Base-by-base conservation (phyloP, 2,797 vertebrate species). In the Eulemur coronatus region DNA sequence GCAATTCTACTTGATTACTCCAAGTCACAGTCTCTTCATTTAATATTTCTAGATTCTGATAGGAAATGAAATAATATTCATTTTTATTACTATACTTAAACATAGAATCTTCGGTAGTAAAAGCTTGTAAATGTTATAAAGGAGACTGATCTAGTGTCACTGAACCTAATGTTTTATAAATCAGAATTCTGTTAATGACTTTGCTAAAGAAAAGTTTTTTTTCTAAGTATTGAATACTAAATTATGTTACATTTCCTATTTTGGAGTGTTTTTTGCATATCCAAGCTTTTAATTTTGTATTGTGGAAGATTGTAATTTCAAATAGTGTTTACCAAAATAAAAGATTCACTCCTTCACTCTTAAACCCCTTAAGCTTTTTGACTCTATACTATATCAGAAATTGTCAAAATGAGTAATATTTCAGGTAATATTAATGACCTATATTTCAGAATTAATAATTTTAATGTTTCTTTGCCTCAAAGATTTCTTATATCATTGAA, bases 41-140 rank as follows among this genome's bases (percentile, higher is more conserved):
- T 96, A 89, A 95, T 61, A 85, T 88, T 96, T 73, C 84, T 70
- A 43, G 67, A 91, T 95, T 95, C 59, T 96, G 72, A 38, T 84
- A 97, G 94, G 92, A 95, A 95, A 78, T 94, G 17, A 88, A 95
- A 85, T 96, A 87, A 88, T 90, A 90, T 96, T 96, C 4, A 88
- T 94, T 7, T 96, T 98, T 97, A 97, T 98, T 98, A 96, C 61
- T 85, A 18, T 63, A 73, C 50, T 96, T 96, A 95, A 93, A 57
- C 30, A 94, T 70, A 73, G 35, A 86, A 13, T 63, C 46, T 84
- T 81, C 9, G 48, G 30, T 88, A 84, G 92, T 96, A 96, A 94
- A 95, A 85, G 0, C 55, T 72, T 94, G 43, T 69, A 88, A 95
- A 92, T 96, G 73, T 91, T 85, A 80, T 61, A 96, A 67, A 65